Percentiles rank a stretch among this genome's conserved stretches.
phyloP scores from a whole-genome alignment of 92 coral and sea anemone species.

The Bergia sp. region DNA sequence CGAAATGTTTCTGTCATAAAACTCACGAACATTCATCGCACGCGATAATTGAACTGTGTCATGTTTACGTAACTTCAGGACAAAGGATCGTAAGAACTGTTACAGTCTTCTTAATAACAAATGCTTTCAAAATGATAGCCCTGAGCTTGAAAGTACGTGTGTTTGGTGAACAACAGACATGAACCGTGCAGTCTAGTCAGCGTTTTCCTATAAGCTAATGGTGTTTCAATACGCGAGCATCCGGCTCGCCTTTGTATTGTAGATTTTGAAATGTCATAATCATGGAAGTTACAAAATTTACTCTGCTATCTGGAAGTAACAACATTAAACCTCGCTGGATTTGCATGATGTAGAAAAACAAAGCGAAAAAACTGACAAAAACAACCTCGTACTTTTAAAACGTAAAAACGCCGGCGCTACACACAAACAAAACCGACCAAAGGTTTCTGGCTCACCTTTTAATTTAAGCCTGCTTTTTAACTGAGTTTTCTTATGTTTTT shows the following conservation, averaged over 20 bases:
- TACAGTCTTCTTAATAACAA: not conserved
- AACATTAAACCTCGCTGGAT: too few relatives aligned
- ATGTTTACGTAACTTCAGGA: not conserved
- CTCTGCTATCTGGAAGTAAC: not conserved
- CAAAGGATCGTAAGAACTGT: not conserved
- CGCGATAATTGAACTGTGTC: not conserved
- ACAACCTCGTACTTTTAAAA: too few relatives aligned
- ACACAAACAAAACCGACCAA: not conserved
- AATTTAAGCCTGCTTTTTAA: not conserved
- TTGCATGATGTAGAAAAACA: too few relatives aligned
- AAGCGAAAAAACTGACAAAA: too few relatives aligned
- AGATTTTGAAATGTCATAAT: not conserved
- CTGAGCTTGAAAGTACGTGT: too few relatives aligned
- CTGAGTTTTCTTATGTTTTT: too few relatives aligned
- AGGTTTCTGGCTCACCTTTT: not conserved
- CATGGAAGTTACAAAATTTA: not conserved
- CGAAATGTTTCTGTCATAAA: conserved; percentile 4
- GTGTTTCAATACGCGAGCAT: not conserved
- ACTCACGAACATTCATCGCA: conserved; percentile 9
- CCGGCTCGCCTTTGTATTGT: not conserved
- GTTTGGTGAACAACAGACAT: not conserved
- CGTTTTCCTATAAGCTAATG: not conserved
- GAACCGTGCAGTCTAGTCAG: not conserved
- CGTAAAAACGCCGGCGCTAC: not conserved
- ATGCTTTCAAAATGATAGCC: not conserved